Percentiles rank a stretch among this genome's conserved stretches.
Evolutionary conservation across 1,140 invertebrate species (phyloP).

Genomic region (Cherax quadricarinatus): DNA sequence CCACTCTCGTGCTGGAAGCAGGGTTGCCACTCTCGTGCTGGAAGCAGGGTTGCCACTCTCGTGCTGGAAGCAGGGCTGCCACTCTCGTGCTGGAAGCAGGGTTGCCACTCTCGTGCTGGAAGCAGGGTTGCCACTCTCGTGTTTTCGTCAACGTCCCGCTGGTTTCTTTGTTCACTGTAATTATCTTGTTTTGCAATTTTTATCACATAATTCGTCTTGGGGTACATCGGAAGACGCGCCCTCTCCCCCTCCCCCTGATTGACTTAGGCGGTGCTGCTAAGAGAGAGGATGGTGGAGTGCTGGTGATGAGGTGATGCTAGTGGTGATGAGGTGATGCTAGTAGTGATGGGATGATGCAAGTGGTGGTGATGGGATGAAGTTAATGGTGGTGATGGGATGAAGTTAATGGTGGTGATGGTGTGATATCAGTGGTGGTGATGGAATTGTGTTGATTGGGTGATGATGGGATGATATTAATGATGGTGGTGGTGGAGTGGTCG

Average conservation of each 20-base stretch:
- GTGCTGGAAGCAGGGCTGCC: no score
- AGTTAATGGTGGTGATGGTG: background rate
- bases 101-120: no score
- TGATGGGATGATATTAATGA: no score
- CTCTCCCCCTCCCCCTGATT: slow-evolving; percentile 13
- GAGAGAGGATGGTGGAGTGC: slow-evolving; percentile 11
- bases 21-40: no score
- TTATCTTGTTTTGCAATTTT: slow-evolving; percentile 69
- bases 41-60: no score
- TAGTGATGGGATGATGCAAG: background rate
- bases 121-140: slow-evolving; percentile 33
- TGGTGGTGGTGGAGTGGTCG: no score
- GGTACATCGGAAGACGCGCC: slow-evolving; percentile 47
- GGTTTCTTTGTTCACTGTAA: slow-evolving; percentile 66
- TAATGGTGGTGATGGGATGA: no score
- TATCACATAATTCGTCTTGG: slow-evolving; percentile 65
- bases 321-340: slow-evolving; percentile 2
- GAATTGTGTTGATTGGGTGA: no score
- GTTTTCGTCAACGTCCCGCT: slow-evolving; percentile 4
- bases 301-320: slow-evolving; percentile 17
- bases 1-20: no score
- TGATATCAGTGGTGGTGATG: background rate
- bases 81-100: no score
- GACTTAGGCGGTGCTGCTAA: slow-evolving; percentile 41
- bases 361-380: background rate